These are phyloP conservation scores for Isurus oxyrinchus DNA, from an alignment of 2,113 vertebrate genomes.

Conservation along the genomic window DNA sequence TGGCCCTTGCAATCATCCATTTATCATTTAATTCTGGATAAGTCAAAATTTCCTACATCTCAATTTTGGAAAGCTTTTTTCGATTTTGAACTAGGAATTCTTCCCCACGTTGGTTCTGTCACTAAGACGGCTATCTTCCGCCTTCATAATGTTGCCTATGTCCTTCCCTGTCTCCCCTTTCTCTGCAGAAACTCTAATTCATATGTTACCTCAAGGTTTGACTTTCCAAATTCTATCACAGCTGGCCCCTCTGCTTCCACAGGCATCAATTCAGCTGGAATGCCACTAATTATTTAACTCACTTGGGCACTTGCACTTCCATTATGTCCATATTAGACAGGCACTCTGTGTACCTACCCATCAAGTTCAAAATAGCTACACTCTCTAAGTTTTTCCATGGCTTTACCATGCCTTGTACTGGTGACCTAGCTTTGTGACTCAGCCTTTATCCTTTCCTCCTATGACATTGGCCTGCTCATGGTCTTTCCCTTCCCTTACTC, in stretches of 20 bases:
- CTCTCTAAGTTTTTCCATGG: no score
- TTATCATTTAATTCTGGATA: no score
- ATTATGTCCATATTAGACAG: no score
- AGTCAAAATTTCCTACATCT: no score
- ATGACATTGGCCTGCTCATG: background rate
- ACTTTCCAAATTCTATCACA: background rate
- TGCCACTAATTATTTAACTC: no score
- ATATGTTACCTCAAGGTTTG: background rate
- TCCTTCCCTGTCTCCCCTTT: background rate
- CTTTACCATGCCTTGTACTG: background rate
- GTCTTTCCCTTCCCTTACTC: background rate
- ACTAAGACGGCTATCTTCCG: background rate
- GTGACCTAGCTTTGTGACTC: background rate
- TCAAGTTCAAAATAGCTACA: no score
- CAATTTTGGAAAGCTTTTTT: no score
- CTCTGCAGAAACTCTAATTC: no score
- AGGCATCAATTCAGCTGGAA: background rate
- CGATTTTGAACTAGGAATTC: no score
- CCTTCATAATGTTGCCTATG: background rate
- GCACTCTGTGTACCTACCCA: no score
- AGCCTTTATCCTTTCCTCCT: background rate
- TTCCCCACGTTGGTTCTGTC: background rate
- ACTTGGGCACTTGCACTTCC: no score
- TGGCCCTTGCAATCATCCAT: no score
- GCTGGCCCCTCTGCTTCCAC: background rate